phyloP scores from a whole-genome alignment of 2,888 invertebrate species.

The Epistrophe grossulariae region DNA sequence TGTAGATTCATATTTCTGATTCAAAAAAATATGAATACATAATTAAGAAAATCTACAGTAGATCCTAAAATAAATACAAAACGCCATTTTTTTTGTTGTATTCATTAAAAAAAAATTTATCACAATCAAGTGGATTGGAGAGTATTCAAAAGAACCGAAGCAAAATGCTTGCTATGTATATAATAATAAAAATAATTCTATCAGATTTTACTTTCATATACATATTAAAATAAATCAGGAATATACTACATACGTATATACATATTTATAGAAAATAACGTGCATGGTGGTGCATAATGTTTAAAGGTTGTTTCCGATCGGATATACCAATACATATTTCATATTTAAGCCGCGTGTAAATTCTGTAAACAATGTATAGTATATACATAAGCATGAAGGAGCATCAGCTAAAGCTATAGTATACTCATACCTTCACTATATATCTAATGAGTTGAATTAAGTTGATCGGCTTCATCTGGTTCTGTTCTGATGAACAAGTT shows the following conservation, averaged over 20 bases:
- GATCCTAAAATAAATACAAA: no score
- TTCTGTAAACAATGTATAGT: constrained; percentile 1
- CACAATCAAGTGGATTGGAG: not conserved
- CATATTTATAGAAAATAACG: not conserved
- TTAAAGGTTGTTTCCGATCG: not conserved
- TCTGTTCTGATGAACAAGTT: constrained; percentile 33
- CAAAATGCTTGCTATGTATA: not conserved
- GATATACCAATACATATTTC: constrained; percentile 22
- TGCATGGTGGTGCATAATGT: not conserved
- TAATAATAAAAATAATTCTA: not conserved
- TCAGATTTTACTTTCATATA: constrained; percentile 1
- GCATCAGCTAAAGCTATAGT: not conserved
- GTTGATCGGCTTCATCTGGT: constrained; percentile 14
- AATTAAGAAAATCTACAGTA: no score
- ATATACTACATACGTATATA: not conserved
- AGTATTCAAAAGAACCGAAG: not conserved
- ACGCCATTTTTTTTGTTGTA: no score
- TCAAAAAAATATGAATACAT: no score
- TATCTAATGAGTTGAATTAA: constrained; percentile 26
- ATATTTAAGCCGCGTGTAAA: constrained; percentile 24
- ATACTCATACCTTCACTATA: not conserved
- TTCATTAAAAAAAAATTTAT: no score
- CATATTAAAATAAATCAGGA: not conserved
- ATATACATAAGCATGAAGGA: not conserved
- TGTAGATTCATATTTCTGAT: no score